Base-by-base conservation (phyloP, 1,140 invertebrate genomes). In the Galleria mellonella region DNA sequence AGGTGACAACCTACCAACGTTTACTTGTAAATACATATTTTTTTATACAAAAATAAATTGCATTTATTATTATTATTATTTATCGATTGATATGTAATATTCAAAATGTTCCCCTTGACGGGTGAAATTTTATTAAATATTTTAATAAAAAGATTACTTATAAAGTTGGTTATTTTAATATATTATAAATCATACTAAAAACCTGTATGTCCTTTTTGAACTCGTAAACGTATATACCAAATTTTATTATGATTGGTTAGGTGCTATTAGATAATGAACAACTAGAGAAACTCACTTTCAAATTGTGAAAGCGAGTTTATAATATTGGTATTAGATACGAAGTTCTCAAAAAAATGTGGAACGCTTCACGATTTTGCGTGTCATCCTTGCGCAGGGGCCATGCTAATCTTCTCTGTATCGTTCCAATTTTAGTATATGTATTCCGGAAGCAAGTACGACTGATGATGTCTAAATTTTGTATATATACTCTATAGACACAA, bases 351-450 rank as follows among this genome's bases (percentile, higher is more conserved):
- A 37, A 37, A 37, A 37, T 37, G 35, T 37, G 35, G 35, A 37
- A 37, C 35, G 35, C 35, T 37, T 37, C 35, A 93, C 91, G 92
- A 93, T 93, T 94, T 94, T 94, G 92, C 93, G 92, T 93, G 92
- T 94, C 92, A 93, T 94, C 92, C 91, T 94, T 94, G 91, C 93
- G 92, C 92, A 94, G 92, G 91, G 93, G 93, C 93, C 93, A 94
- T 94, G 93, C 93, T 94, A 94, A 94, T 94, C 92, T 94, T 94
- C 92, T 94, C 92, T 94, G 92, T 94, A 94, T 94, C 92, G 92
- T 94, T 94, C 93, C 92, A 91, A 91, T 39, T 39, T 39, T 39
- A 39, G 37, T 39, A 28, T 39, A 39, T 39, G 37, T 39, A 39
- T 17, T 39, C 17, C 37, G 17, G 37, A 39, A 39, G 37, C 37